Evolutionary conservation across 2,113 vertebrate genomes (phyloP).

Genomic region (Gallinago paraguaiae): DNA sequence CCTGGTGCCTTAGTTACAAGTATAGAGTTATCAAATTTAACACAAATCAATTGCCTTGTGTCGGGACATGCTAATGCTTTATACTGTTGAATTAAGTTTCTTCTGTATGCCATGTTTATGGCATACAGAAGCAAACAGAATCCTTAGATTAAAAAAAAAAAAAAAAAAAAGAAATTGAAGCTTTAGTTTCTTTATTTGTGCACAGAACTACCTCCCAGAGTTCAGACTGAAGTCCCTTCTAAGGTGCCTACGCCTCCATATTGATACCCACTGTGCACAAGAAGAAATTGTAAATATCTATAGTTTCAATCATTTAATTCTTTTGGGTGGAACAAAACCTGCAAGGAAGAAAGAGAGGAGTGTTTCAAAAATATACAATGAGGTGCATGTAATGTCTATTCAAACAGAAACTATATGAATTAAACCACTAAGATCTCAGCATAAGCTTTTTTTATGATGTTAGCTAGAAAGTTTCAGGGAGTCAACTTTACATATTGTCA

Average conservation of each 20-base stretch:
- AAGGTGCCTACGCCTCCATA: constrained; percentile 74
- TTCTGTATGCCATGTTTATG: constrained; percentile 32
- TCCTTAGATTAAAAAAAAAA: background rate
- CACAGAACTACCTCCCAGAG: constrained; percentile 82
- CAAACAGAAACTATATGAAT: background rate
- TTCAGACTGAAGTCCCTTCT: constrained; percentile 74
- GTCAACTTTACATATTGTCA: background rate
- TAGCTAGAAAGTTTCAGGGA: background rate
- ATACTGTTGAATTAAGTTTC: background rate
- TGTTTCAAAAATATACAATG: background rate
- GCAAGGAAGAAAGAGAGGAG: background rate
- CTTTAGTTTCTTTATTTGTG: constrained; percentile 67
- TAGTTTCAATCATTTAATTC: background rate
- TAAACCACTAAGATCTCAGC: background rate
- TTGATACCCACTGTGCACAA: constrained; percentile 23
- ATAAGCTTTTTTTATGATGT: background rate
- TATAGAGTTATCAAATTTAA: background rate
- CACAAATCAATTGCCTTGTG: background rate
- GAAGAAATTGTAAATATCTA: constrained; percentile 35
- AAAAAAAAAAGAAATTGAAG: background rate
- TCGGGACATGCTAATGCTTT: background rate
- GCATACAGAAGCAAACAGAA: constrained; percentile 41
- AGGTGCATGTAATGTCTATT: background rate
- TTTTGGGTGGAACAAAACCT: constrained; percentile 10
- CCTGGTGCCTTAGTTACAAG: constrained; percentile 41